Conservation (phyloP, 2,113 vertebrate species). For the Daphoenositta chrysoptera region DNA sequence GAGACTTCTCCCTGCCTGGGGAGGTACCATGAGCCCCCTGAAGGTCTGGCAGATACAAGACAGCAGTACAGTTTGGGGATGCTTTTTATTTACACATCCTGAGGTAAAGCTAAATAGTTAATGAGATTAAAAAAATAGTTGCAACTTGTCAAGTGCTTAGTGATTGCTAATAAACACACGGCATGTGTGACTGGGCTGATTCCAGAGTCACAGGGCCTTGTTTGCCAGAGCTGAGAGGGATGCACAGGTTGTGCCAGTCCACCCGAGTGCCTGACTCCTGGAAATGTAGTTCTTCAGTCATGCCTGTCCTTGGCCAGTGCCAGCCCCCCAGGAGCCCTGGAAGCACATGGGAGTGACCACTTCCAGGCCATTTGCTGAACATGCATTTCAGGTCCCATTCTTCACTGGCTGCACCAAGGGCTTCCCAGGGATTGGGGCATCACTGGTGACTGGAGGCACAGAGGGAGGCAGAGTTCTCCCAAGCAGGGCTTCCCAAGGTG, state of each 20-base stretch:
- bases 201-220: neutral
- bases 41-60: neutral
- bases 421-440: neutral
- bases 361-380: neutral
- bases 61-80: neutral
- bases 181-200: neutral
- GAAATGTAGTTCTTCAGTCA: neutral
- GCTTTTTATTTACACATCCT: neutral
- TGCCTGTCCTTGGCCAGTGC: neutral
- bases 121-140: neutral
- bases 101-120: neutral
- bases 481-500: neutral
- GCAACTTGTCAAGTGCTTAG: neutral
- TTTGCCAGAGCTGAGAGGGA: neutral
- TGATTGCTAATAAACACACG: neutral
- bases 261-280: neutral
- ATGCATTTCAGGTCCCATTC: neutral
- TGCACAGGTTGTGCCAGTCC: neutral
- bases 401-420: neutral
- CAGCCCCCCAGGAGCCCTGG: accelerated
- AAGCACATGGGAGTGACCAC: neutral
- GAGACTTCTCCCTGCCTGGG: neutral
- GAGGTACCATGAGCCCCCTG: neutral
- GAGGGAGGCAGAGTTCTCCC: neutral
- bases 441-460: accelerated